Conservation (phyloP, 1,140 invertebrate genomes). For the Eufriesea mexicana region DNA sequence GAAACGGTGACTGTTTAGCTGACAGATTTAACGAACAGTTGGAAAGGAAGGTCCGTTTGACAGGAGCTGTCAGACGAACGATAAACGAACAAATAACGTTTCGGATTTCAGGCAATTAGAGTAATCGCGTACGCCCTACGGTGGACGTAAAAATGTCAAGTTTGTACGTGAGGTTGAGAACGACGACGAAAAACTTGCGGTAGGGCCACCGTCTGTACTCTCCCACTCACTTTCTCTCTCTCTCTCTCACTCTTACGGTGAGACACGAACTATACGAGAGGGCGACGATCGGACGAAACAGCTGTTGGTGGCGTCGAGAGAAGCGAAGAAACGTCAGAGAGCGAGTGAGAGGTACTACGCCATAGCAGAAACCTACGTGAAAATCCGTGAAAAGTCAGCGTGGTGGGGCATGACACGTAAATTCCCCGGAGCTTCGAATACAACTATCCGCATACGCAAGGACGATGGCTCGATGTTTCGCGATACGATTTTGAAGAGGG, state of each 20-base stretch:
- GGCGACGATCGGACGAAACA: constrained; percentile 72
- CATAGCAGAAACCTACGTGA: constrained; percentile 58
- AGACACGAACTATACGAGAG: constrained; percentile 57
- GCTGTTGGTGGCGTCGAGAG: constrained; percentile 75
- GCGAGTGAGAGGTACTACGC: constrained; percentile 69
- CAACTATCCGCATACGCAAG: constrained; percentile 61
- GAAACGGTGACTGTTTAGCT: constrained; percentile 25
- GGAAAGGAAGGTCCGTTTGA: constrained; percentile 61
- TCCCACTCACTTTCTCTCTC: constrained; percentile 43
- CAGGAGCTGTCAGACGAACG: constrained; percentile 67
- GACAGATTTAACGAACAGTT: constrained; percentile 46
- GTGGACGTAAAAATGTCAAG: constrained; percentile 36
- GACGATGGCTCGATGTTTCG: constrained; percentile 57
- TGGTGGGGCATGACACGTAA: constrained; percentile 67
- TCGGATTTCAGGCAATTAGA: constrained; percentile 44
- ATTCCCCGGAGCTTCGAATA: constrained; percentile 44
- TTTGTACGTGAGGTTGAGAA: constrained; percentile 41
- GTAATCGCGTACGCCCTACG: constrained; percentile 25
- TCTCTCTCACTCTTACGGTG: constrained; percentile 24
- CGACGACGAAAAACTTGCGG: constrained; percentile 50
- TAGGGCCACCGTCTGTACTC: constrained; percentile 53
- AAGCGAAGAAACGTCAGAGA: constrained; percentile 69
- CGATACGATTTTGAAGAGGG: constrained; percentile 48
- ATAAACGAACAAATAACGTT: constrained; percentile 64
- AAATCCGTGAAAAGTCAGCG: constrained; percentile 52